phyloP scores from a whole-genome alignment of 35 echinoderm and acorn worm species.

The Holothuria glaberrima region DNA sequence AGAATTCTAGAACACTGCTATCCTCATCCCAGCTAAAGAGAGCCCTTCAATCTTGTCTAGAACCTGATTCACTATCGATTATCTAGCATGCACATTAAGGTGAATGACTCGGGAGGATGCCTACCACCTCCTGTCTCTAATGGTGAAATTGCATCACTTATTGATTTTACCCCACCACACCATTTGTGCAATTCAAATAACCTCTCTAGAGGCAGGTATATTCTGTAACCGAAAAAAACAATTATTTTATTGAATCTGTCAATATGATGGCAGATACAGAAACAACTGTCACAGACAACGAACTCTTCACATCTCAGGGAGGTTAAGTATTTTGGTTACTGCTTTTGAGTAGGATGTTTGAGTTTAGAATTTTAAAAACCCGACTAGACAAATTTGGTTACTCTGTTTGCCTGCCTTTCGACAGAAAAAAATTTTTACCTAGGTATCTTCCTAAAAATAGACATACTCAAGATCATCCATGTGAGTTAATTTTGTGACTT shows the following conservation, averaged over 20 bases:
- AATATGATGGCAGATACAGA: no score
- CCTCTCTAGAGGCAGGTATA: not conserved
- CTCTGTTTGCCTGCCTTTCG: no score
- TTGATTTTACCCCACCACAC: slow-evolving; percentile 27
- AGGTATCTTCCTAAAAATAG: not conserved
- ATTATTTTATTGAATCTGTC: no score
- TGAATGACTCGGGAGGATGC: slow-evolving; percentile 35
- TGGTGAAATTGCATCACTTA: not conserved
- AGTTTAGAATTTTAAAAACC: no score
- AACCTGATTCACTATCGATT: slow-evolving; percentile 43
- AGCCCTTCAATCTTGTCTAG: not conserved
- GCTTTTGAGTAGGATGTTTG: no score
- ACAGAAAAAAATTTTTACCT: not conserved
- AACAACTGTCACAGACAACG: no score
- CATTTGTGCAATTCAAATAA: slow-evolving; percentile 18
- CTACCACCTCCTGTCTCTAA: no score
- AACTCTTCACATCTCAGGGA: no score
- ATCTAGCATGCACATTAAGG: not conserved
- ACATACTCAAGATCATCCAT: not conserved
- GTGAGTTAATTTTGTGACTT: not conserved
- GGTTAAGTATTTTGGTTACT: no score
- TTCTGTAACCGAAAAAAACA: no score
- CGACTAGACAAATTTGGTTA: no score
- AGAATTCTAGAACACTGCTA: no score
- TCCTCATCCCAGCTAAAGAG: not conserved